Base-by-base conservation (phyloP, 1,140 invertebrate species). In the Apolygus lucorum region DNA sequence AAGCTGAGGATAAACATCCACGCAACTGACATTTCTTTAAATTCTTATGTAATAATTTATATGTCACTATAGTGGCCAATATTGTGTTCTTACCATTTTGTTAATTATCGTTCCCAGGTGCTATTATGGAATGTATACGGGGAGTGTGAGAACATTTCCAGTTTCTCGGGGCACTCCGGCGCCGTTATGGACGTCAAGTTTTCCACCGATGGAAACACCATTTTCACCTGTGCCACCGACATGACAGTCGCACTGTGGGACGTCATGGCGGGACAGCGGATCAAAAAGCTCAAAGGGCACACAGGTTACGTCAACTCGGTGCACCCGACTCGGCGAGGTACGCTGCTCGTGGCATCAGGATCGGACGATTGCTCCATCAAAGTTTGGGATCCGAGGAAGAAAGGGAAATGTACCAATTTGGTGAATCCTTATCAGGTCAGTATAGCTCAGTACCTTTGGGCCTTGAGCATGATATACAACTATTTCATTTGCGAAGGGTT, bases 211-310 rank as follows among this genome's bases (percentile, higher is more conserved):
- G 95, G 95, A 26, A 87, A 87, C 22, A 86, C 88, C 69, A 80
- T 99, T n/a, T 94, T 93, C 77, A 93, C 93, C 8, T 91, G 92
- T 68, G 92, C 93, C 34, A 97, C 96, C 13, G 98, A 99, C 79
- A 94, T 91, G 79, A 97, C 94, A 0, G 81, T 99, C 2, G 93
- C 92, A 1, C 84, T 99, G 34, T 99, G 96, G 96, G 97, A 99
- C 78, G 85, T 97, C 59, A 85, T 88, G 24, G 91, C 88, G 11
- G 92, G 93, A 0, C 87, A 85, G 21, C 84, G 96, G 73, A 86
- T 98, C 11, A 93, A 96, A 74, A 96, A 95, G 77, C 83, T 98
- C 0, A 96, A 94, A 81, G 93, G 84, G 78, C 95, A 97, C 75
- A 86, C 87, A 0, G 88, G 85, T 63, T 96, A 96, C 83, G 93